Evolutionary conservation across 1,140 invertebrate genomes (phyloP), one percentile per base, ranked within the genome.

Genomic region (Cyclina sinensis): DNA sequence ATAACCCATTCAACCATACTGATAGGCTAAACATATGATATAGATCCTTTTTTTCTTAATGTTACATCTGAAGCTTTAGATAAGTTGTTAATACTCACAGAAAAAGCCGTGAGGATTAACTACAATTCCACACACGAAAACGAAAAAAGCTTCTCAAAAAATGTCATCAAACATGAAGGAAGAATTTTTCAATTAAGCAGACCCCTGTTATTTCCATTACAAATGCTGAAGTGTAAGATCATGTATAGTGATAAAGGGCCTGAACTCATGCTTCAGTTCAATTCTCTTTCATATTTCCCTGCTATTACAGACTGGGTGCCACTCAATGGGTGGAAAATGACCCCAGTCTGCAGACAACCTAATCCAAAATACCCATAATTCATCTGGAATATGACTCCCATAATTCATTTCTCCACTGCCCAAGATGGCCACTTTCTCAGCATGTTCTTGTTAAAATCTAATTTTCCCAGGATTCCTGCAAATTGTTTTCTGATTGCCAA

Each of bases 391-490:
- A 70, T 70, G 11, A 70, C 21, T 70, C 65, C 65, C 35, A 70
- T 70, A 70, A 70, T 70, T 70, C 65, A 70, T 70, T 70, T 70
- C 65, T 39, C 16, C 32, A 70, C 21, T 70, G 65, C 37, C 65
- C 65, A 70, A 70, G 65, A 70, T 39, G 65, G 65, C 32, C 12
- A n/a, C 65, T 70, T 37, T 70, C 65, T 37, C 65, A 37, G 32
- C 65, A 70, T 70, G 65, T 37, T 70, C 65, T 70, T 70, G 65
- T 70, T 70, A 70, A 70, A 70, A 37, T 70, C 65, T 70, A 70
- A 70, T 70, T 70, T 70, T 70, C 65, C 65, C 65, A 70, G 27
- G 65, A 70, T 70, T 70, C 65, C 27, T 37, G 65, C 35, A 70
- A 70, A 70, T 70, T 70, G 65, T 70, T 70, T 70, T 37, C 65